phyloP scores from a whole-genome alignment of 2,888 invertebrate species.

The Mylabris sibirica region DNA sequence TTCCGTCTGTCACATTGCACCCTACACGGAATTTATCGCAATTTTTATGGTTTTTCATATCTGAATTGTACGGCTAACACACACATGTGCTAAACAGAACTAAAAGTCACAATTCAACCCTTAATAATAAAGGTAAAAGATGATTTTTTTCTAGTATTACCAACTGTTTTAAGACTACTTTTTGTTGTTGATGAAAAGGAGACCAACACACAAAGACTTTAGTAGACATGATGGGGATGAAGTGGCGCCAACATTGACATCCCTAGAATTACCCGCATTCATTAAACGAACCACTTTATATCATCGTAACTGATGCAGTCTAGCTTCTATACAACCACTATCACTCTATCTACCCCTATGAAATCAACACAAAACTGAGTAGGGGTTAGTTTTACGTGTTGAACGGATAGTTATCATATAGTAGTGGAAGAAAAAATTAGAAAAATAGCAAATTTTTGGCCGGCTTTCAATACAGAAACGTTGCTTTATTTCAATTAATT shows the following conservation, averaged over 20 bases:
- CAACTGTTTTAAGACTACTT: background rate
- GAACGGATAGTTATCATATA: too few species aligned
- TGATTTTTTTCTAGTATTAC: background rate
- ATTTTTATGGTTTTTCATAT: slow-evolving; percentile 5
- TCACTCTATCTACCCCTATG: slow-evolving; percentile 26
- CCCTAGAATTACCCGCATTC: slow-evolving; percentile 25
- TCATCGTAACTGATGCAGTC: background rate
- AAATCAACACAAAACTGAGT: background rate
- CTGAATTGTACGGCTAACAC: background rate
- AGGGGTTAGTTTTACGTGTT: background rate
- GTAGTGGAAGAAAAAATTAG: background rate
- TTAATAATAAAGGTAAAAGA: background rate
- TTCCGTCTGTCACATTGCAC: background rate
- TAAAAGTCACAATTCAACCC: background rate
- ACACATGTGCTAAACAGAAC: background rate
- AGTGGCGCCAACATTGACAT: slow-evolving; percentile 22
- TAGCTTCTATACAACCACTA: slow-evolving; percentile 21
- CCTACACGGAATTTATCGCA: background rate
- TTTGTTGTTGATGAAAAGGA: background rate
- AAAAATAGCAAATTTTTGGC: background rate
- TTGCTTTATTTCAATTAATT: background rate
- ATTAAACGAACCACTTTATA: slow-evolving; percentile 17
- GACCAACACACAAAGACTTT: background rate
- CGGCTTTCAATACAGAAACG: background rate
- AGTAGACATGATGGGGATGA: slow-evolving; percentile 14